Conservation (phyloP, 2,888 invertebrate genomes). For the Meloe dianella region DNA sequence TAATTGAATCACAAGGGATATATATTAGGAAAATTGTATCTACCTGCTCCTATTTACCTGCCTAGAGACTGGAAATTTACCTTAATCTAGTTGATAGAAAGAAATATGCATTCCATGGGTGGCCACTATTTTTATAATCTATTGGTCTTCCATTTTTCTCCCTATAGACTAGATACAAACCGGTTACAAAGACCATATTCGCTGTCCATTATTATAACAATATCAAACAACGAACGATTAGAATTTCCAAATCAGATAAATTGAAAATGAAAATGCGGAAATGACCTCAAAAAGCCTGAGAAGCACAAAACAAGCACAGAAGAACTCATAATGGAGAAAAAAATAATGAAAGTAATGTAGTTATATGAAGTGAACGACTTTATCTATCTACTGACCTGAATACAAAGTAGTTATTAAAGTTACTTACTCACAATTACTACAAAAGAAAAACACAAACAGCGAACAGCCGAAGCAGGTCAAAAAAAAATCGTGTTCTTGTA, state of each 20-base stretch:
- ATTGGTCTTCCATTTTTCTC: background rate
- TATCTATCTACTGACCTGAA: conserved; percentile 5
- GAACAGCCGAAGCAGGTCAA: too few relatives aligned
- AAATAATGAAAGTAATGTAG: background rate
- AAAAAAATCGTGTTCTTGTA: too few relatives aligned
- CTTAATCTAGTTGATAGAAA: background rate
- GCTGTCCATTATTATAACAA: background rate
- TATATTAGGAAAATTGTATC: background rate
- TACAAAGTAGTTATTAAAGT: background rate
- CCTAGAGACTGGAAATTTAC: background rate
- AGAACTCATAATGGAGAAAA: background rate
- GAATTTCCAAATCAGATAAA: background rate
- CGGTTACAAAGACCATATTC: background rate
- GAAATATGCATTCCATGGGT: background rate
- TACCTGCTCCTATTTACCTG: background rate
- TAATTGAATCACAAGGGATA: background rate
- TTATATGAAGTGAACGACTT: background rate
- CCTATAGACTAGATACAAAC: background rate
- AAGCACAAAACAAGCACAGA: background rate
- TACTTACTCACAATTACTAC: background rate
- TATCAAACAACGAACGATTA: too few relatives aligned
- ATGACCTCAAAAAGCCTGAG: background rate
- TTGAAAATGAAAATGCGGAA: background rate
- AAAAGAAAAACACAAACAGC: too few relatives aligned
- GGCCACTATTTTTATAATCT: background rate